Evolutionary conservation across 2,797 vertebrate genomes (phyloP), one percentile per base, ranked within the genome.

Genomic region (Schizothorax lantsangensis): DNA sequence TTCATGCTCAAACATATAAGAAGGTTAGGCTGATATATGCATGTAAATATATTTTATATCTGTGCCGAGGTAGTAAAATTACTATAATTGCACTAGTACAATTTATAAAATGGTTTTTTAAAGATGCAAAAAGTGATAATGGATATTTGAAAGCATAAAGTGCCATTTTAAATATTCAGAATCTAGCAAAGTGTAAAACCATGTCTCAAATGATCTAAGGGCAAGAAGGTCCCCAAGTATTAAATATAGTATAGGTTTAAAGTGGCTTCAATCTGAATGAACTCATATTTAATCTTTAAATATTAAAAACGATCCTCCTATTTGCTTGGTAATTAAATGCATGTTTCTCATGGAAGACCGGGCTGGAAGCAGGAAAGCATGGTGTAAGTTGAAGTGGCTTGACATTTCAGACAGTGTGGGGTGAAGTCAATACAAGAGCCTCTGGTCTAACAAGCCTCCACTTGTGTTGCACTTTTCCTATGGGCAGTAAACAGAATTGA

Each of bases 371-470:
- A 83, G 47, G 62, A 52, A 85, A 47, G 81, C 40, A 19, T 68
- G 69, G 57, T 78, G 73, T 59, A 47, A 59, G 21, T 21, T 86
- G 73, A 77, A 57, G 79, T 74, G 74, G 47, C 23, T 82, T 88
- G 72, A 82, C 79, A 88, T 84, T 88, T 85, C 79, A 81, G 87
- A 57, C 72, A 68, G 33, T 84, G 69, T 54, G 33, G 23, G 83
- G 82, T 80, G 43, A 87, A 84, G 54, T 73, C 79, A 86, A 71
- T 86, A 83, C 80, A 86, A 83, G 62, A 78, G 49, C 68, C 66
- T 64, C 86, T 38, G 81, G 64, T 72, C 33, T 77, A 45, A 79
- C 81, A 72, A 72, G 43, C 26, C 40, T 77, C 57, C 62, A 78
- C 43, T 79, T 54, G 54, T 83, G 75, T 79, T 52, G 43, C 38